Evolutionary conservation across 2,113 vertebrate genomes (phyloP), one percentile per base, ranked within the genome.

Genomic region (Megaceryle maxima): DNA sequence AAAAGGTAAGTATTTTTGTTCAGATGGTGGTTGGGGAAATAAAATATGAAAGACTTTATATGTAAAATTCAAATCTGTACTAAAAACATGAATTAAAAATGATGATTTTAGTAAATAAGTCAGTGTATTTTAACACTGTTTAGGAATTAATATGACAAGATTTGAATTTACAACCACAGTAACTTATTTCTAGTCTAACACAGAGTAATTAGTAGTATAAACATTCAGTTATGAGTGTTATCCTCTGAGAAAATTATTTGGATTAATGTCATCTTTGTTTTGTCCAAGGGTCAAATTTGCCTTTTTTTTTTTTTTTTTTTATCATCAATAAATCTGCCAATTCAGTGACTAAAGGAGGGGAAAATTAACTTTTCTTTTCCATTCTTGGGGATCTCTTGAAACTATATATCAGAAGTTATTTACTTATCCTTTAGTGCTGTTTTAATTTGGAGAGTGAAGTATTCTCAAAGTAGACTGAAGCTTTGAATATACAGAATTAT

Each of bases 1-100:
- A 99, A 99, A 97, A 99, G 99, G 99, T 99, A 96, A 96, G 77
- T 74, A 2, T 21, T 86, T 87, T 68, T 69, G 8, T 72, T 92
- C 9, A 21, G 46, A 16, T 43, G 7, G 7, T 6, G 25, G 18
- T 2, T 33, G 8, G 50, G 31, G 44, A 66, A 89, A 59, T 60
- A 60, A 90, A 88, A 29, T 44, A 26, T 8, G 7, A n/a, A 76
- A 51, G 25, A 50, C 9, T 72, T 62, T 7, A 6, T 44, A 24
- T 72, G 25, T 68, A 55, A 79, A 73, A 79, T 44, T 69, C 53
- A 90, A 78, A 68, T 3, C 7, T 72, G 13, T 22, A 29, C 15
- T 89, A 48, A 74, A 91, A 88, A 83, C 67, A 16, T 11, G 5
- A 14, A 16, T 91, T 63, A 43, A 9, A 86, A 91, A 84, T 72